Conservation (phyloP, 2,888 invertebrate species). For the Glomeris marginata region DNA sequence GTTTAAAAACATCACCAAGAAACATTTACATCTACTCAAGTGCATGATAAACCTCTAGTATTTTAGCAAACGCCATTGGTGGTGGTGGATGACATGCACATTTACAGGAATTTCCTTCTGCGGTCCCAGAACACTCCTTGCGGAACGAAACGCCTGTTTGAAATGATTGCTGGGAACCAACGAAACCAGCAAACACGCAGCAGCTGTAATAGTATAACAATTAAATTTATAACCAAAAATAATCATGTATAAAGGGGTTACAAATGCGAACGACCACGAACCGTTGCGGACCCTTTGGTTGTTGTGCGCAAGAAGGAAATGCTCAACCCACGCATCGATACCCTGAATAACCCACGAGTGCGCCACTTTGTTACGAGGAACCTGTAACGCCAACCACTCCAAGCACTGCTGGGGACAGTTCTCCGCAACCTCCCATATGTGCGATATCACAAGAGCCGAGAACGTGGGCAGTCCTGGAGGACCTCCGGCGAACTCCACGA, state of each 20-base stretch:
- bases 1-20: no score
- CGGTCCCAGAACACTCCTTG: conserved; percentile 38
- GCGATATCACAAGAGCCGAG: conserved; percentile 70
- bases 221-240: background rate
- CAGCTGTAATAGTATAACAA: conserved; percentile 42
- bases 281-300: conserved; percentile 74
- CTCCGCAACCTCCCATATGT: conserved; percentile 69
- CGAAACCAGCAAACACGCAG: conserved; percentile 74
- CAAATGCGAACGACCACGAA: conserved; percentile 27
- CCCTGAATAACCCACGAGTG: conserved; percentile 84
- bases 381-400: conserved; percentile 57
- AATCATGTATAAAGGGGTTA: background rate
- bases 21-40: no score
- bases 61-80: conserved; percentile 37
- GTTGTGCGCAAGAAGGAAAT: conserved; percentile 66
- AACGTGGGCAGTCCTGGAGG: conserved; percentile 75
- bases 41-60: conserved; percentile 17
- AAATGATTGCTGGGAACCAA: conserved; percentile 82
- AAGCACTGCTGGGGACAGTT: conserved; percentile 80
- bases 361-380: conserved; percentile 70
- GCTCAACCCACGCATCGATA: conserved; percentile 82
- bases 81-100: conserved; percentile 20
- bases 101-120: conserved; percentile 34
- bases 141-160: conserved; percentile 62
- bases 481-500: conserved; percentile 62